Evolutionary conservation across 2,888 invertebrate species (phyloP), one percentile per base, ranked within the genome.

Genomic region (Hydrotaea diabolus): DNA sequence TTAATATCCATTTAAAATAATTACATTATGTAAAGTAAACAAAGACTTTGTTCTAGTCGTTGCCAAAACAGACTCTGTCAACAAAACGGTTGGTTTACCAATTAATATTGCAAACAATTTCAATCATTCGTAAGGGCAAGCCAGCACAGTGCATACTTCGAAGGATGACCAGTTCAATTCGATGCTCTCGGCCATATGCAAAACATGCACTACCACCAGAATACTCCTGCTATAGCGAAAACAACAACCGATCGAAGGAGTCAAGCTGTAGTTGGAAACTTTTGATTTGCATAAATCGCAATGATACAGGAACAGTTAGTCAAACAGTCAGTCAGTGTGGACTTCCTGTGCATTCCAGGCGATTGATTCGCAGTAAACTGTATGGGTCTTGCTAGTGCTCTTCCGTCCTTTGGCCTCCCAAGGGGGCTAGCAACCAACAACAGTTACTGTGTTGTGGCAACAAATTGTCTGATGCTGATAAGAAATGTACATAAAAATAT

Each of bases 381-480:
- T 21, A 17, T 17, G 8, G n/a, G 7, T 57, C 9, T 23, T 57
- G 19, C 57, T 57, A 23, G 53, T 17, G 8, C 9, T 15, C 49
- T 49, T 43, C 49, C n/a, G 15, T 21, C 15, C 23, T 26, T 5
- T 15, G 9, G 4, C 23, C 59, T 23, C 4, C 59, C 1, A 3
- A 15, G 21, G 21, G 21, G 21, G 55, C 55, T 8, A 26, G 59
- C 59, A 9, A 59, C 9, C 15, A 59, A 75, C 64, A 73, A 39
- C n/a, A 39, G 7, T 2, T n/a, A 55, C 21, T 49, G 81, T 86
- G 83, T 75, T 86, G 76, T 85, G 79, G 53, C 62, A 69, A 85
- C 77, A 77, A 82, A 78, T 57, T 82, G 85, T 85, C 79, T 85
- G 77, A 80, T 85, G 79, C 74, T 80, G 85, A 85, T 82, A 85